Conservation (phyloP, 2,797 vertebrate genomes). For the Alfaro cultratus region DNA sequence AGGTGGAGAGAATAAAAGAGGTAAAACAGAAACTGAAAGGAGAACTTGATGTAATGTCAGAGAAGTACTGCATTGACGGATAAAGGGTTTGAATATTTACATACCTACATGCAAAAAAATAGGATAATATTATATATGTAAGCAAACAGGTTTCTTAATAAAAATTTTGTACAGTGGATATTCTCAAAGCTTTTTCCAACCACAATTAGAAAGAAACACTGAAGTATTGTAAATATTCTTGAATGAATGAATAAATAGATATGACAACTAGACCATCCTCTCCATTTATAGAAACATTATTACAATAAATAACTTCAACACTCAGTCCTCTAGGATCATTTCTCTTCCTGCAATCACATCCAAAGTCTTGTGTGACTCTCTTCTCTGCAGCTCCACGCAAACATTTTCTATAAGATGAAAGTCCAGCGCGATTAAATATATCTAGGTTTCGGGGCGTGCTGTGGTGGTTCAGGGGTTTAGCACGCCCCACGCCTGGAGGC, state of each 20-base stretch:
- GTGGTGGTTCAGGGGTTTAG: too few relatives aligned
- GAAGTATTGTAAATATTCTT: not conserved
- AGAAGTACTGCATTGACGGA: conserved; percentile 6
- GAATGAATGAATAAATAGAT: not conserved
- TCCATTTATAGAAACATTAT: not conserved
- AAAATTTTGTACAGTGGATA: not conserved
- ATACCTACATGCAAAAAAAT: not conserved
- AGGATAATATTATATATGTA: not conserved
- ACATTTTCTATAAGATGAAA: not conserved
- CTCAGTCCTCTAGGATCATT: too few relatives aligned
- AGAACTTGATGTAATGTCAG: conserved; percentile 31
- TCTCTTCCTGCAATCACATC: too few relatives aligned
- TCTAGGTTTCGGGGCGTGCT: too few relatives aligned
- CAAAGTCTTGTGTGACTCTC: not conserved
- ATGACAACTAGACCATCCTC: not conserved
- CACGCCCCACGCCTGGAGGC: too few relatives aligned
- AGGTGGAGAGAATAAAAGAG: conserved; percentile 80
- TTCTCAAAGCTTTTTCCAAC: not conserved
- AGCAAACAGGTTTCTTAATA: not conserved
- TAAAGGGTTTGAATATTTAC: conserved; percentile 4
- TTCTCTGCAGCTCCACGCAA: not conserved
- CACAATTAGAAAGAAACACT: not conserved
- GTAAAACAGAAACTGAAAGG: conserved; percentile 55
- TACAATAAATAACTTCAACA: not conserved
- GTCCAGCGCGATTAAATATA: not conserved